phyloP scores from a whole-genome alignment of 2,888 invertebrate genomes.

The Mechanitis mazaeus region DNA sequence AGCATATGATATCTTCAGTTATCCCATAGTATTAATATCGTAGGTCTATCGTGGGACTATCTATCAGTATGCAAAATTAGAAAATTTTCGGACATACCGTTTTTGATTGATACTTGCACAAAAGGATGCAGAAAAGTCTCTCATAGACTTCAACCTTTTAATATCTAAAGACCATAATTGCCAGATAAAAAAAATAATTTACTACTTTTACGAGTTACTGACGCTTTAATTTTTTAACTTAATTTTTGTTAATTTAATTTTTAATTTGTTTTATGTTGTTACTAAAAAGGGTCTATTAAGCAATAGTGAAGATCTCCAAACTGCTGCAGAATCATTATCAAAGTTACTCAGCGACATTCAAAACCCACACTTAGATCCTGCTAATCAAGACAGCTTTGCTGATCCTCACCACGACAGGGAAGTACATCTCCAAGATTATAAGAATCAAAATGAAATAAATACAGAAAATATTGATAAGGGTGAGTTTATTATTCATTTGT shows the following conservation, averaged over 20 bases:
- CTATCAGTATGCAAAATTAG: no score
- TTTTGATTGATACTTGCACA: no score
- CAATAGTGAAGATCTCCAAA: constrained; percentile 48
- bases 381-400: constrained; percentile 38
- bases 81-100: no score
- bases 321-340: constrained; percentile 45
- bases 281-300: constrained; percentile 37
- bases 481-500: background rate
- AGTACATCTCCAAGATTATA: background rate
- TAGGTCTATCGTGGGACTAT: no score
- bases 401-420: constrained; percentile 27
- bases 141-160: no score
- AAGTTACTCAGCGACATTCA: constrained; percentile 51
- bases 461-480: background rate
- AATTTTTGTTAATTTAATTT: background rate
- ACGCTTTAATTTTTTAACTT: no score
- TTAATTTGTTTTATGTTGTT: constrained; percentile 2
- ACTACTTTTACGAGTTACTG: no score
- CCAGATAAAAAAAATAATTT: no score
- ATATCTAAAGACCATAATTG: no score
- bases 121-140: no score
- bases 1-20: no score
- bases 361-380: constrained; percentile 37
- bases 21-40: no score
- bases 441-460: background rate